phyloP scores from a whole-genome alignment of 1,140 invertebrate species.

The Lucilia sericata region DNA sequence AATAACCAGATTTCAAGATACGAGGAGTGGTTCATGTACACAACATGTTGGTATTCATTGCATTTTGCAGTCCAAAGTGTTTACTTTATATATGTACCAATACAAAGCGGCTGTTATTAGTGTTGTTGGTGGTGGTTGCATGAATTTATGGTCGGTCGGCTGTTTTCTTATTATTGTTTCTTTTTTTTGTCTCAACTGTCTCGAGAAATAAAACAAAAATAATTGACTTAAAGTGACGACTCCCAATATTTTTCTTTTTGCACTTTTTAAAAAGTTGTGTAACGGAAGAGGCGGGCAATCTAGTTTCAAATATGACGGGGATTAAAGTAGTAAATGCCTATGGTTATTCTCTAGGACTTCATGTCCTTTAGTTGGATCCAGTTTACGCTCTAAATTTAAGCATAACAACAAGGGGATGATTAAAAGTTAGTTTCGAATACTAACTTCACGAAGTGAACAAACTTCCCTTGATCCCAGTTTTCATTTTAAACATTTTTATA shows the following conservation, averaged over 20 bases:
- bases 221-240: constrained; percentile 5
- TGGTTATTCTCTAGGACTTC: too few species aligned
- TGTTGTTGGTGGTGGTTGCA: background rate
- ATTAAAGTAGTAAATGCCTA: too few species aligned
- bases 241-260: background rate
- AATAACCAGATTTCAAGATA: constrained; percentile 5
- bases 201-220: constrained; percentile 6
- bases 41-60: too few species aligned
- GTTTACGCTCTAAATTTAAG: too few species aligned
- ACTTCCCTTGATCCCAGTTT: too few species aligned
- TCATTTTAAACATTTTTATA: too few species aligned
- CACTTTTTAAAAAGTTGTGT: background rate
- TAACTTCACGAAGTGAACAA: too few species aligned
- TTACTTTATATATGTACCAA: background rate
- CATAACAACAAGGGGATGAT: too few species aligned
- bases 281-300: too few species aligned
- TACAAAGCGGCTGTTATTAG: background rate
- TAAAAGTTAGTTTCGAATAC: too few species aligned
- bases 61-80: background rate
- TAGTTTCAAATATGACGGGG: too few species aligned
- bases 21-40: background rate
- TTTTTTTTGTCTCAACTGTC: background rate
- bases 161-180: background rate
- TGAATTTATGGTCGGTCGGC: background rate
- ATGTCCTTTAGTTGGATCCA: too few species aligned